These are phyloP conservation scores for Pemphredon lugubris DNA, from an alignment of 2,888 invertebrate genomes.

Conservation along the genomic window DNA sequence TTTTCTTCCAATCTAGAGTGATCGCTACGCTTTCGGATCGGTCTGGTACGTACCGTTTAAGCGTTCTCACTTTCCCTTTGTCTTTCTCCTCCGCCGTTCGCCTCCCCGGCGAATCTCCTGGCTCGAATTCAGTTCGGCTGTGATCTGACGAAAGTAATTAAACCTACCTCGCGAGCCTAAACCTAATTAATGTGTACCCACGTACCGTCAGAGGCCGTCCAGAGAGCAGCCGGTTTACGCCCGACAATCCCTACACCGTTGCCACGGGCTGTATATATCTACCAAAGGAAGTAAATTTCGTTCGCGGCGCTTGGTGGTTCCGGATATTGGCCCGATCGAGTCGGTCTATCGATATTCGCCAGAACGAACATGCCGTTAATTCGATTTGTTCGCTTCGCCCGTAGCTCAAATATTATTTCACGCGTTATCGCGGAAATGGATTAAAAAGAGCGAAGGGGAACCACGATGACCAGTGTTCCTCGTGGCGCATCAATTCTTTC, in stretches of 20 bases:
- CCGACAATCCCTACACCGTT: conserved; percentile 64
- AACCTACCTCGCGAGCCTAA: conserved; percentile 76
- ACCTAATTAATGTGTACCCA: conserved; percentile 79
- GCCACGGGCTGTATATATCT: conserved; percentile 60
- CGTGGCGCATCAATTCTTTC: no score
- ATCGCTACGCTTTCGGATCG: neutral
- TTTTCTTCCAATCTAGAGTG: no score
- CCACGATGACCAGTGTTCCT: neutral
- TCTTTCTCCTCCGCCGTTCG: conserved; percentile 40
- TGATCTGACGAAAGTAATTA: conserved; percentile 80
- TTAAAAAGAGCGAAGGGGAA: neutral
- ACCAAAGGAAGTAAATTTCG: conserved; percentile 68
- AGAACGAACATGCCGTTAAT: conserved; percentile 36
- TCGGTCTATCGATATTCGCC: conserved; percentile 36
- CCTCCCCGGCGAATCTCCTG: conserved; percentile 45
- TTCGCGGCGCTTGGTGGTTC: conserved; percentile 43
- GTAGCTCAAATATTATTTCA: conserved; percentile 22
- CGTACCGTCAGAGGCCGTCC: conserved; percentile 65
- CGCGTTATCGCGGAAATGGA: neutral
- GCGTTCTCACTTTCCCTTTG: conserved; percentile 16
- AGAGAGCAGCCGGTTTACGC: conserved; percentile 61
- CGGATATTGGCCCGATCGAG: conserved; percentile 41
- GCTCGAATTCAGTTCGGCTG: conserved; percentile 65
- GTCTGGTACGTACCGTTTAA: conserved; percentile 1
- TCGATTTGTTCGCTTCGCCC: conserved; percentile 28